phyloP scores from a whole-genome alignment of 1,140 invertebrate genomes.

The Myzus persicae region DNA sequence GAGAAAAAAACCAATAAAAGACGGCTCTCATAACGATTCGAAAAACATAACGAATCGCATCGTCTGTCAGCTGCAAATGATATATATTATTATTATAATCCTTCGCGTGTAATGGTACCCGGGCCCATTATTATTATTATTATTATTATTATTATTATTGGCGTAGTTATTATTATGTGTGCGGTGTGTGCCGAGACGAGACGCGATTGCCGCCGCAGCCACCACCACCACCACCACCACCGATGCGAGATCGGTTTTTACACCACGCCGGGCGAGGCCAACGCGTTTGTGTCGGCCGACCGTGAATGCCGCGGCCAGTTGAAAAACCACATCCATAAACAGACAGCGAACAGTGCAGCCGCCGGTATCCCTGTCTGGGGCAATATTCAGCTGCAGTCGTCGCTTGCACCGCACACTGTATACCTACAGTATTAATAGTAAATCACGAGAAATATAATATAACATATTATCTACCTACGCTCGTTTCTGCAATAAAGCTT shows the following conservation, averaged over 20 bases:
- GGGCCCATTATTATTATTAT: conserved; percentile 23
- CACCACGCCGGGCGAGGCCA: conserved; percentile 33
- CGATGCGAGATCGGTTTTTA: conserved; percentile 47
- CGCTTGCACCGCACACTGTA: background rate
- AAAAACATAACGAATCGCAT: conserved; percentile 7
- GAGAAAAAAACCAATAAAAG: background rate
- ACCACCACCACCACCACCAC: background rate
- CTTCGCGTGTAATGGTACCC: background rate
- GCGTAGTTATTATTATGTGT: background rate
- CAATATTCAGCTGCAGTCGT: background rate
- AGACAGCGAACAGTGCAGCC: background rate
- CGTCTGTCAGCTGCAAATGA: background rate
- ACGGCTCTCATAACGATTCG: background rate
- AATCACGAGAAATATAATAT: background rate
- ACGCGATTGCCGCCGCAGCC: conserved; percentile 19
- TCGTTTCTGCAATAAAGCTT: background rate
- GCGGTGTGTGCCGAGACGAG: conserved; percentile 26
- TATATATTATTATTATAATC: background rate
- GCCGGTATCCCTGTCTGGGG: conserved; percentile 29
- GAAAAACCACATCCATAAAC: conserved; percentile 49
- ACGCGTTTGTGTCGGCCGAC: conserved; percentile 49
- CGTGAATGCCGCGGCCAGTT: conserved; percentile 44
- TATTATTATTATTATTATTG: background rate
- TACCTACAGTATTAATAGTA: background rate
- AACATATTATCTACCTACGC: too few relatives aligned